Evolutionary conservation across 2,888 invertebrate species (phyloP), one percentile per base, ranked within the genome.

Genomic region (Torymus auratus): DNA sequence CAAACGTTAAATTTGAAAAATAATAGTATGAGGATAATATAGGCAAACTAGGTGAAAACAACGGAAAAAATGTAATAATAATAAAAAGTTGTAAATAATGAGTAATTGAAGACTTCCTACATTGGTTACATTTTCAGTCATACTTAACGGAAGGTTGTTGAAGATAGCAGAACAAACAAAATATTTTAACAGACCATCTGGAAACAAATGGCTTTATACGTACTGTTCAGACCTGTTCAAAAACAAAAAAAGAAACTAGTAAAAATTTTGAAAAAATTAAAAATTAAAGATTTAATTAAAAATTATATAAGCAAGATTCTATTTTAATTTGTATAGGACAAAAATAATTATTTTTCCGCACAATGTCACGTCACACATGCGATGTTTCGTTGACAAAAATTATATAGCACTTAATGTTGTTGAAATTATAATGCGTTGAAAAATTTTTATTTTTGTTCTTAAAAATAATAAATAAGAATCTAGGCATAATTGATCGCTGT

Each of bases 151-250:
- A 76, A 72, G 67, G 17, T 73, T 64, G 77, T 52, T 77, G 77
- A 73, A 69, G 72, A 55, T 72, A 67, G 71, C 67, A 62, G 50
- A 80, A 80, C 56, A 81, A 81, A 81, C 72, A 77, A 81, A 81
- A 77, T 73, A 81, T 81, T 75, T 71, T 80, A 81, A 81, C 81
- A 64, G 73, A 81, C 77, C 81, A 77, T 77, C 81, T 68, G 72
- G 77, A 77, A 81, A 77, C 72, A 70, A 81, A 77, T 81, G 72
- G 70, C 76, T 70, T 80, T 77, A 81, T 81, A 77, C 81, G 81
- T 81, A 81, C 81, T 73, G 81, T 77, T 81, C 81, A 77, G 81
- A 81, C 81, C 81, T 81, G 80, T 80, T 71, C 62, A 73, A 81
- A 76, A 81, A 81, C 67, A 69, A 81, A 81, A 69, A 81, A 81